Percentiles rank a stretch among this genome's conserved stretches.
These are phyloP conservation scores for Leucophora obtusa DNA, from an alignment of 2,888 invertebrate species.

Conservation along the genomic window DNA sequence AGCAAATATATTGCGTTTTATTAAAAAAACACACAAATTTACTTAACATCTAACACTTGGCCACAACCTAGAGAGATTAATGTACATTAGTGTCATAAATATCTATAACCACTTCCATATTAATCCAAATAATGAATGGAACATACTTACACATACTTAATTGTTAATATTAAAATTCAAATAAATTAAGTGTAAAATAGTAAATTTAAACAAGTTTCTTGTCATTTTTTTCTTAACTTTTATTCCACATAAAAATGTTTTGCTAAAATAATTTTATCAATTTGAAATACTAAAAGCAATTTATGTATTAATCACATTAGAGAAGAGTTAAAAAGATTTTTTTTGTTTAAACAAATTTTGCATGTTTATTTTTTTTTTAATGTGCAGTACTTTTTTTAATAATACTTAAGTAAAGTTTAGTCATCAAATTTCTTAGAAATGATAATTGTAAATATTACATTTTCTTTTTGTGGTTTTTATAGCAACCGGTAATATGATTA, in stretches of 20 bases:
- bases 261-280: not conserved
- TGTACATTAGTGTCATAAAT: slow-evolving; percentile 11
- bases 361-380: not conserved
- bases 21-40: not conserved
- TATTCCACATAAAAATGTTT: not conserved
- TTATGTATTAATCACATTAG: not conserved
- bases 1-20: not conserved
- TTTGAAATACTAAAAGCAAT: not conserved
- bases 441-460: not conserved
- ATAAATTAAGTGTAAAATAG: not conserved
- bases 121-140: slow-evolving; percentile 19
- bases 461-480: not conserved
- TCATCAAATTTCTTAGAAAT: slow-evolving; percentile 28
- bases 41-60: slow-evolving; percentile 12
- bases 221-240: not conserved
- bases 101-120: slow-evolving; percentile 28
- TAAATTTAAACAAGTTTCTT: slow-evolving; percentile 1
- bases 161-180: not conserved
- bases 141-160: not conserved
- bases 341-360: not conserved
- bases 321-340: not conserved
- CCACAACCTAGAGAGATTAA: slow-evolving; percentile 24
- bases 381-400: not conserved
- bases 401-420: slow-evolving; percentile 1
- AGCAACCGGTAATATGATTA: not conserved